A percentile compares a stretch with the other conserved stretches of the same genome.
phyloP scores from a whole-genome alignment of 2,888 invertebrate genomes.

The Caenorhabditis uteleia region DNA sequence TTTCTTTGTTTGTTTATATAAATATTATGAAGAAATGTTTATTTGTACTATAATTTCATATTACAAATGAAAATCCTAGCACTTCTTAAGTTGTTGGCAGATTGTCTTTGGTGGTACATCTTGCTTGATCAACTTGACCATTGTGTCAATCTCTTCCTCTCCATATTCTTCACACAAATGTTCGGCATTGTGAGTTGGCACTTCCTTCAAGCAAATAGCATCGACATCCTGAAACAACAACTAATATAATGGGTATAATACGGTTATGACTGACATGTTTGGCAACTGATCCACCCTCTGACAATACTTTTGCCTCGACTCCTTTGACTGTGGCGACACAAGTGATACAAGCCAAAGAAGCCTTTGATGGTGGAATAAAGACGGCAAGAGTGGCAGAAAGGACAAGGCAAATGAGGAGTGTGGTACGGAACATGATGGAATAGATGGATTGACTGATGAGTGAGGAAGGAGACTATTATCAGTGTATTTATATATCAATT shows the following conservation, averaged over 20 bases:
- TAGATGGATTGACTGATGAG: too few species aligned
- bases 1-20: constrained; percentile 8
- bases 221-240: constrained; percentile 12
- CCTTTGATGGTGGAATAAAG: constrained; percentile 22
- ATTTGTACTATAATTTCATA: not conserved
- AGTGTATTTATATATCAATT: too few species aligned
- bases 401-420: constrained; percentile 7
- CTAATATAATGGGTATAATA: not conserved
- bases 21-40: not conserved
- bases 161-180: constrained; percentile 32
- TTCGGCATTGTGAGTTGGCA: constrained; percentile 25
- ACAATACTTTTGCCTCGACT: constrained; percentile 19
- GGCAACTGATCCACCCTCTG: constrained; percentile 19
- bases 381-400: constrained; percentile 6
- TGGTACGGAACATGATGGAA: constrained; percentile 9
- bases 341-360: constrained; percentile 31
- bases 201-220: constrained; percentile 26
- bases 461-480: too few species aligned
- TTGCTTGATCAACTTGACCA: constrained; percentile 23
- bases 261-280: constrained; percentile 8
- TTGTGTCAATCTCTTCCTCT: constrained; percentile 28
- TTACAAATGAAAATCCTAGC: constrained; percentile 2
- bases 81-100: constrained; percentile 32
- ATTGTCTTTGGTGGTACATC: constrained; percentile 36
- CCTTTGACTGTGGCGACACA: constrained; percentile 36